Evolutionary conservation across 2,113 vertebrate species (phyloP).

Genomic region (Speoplatyrhinus poulsoni): DNA sequence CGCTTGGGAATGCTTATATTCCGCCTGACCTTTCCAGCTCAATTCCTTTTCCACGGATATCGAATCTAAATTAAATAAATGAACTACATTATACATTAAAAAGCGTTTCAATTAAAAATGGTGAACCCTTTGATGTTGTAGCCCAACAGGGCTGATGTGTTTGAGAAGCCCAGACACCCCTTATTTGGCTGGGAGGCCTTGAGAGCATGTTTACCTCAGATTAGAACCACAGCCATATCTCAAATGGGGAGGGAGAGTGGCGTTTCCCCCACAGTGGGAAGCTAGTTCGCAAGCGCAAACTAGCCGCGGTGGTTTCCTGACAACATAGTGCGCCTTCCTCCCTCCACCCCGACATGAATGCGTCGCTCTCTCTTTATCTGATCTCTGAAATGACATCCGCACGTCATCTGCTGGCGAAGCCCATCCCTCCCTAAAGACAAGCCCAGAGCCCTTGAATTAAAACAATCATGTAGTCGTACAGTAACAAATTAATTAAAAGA

Average conservation of each 20-base stretch:
- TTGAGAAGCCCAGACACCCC: constrained; percentile 21
- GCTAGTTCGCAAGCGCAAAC: constrained; percentile 18
- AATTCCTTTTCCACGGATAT: constrained; percentile 51
- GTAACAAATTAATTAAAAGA: constrained; percentile 83
- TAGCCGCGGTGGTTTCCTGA: constrained; percentile 2
- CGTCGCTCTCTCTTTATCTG: not conserved
- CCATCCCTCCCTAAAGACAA: constrained; percentile 58
- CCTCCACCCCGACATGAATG: not conserved
- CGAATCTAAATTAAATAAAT: constrained; percentile 68
- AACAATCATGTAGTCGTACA: constrained; percentile 81
- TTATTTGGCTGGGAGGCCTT: constrained; percentile 23
- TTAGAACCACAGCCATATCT: constrained; percentile 52
- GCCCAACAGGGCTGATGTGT: constrained; percentile 48
- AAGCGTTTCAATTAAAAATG: constrained; percentile 63
- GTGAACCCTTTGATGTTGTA: constrained; percentile 56
- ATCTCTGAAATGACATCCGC: constrained; percentile 50
- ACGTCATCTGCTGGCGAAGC: constrained; percentile 49
- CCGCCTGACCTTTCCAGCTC: constrained; percentile 61
- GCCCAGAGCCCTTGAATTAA: constrained; percentile 75
- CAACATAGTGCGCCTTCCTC: constrained; percentile 10
- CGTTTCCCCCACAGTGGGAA: constrained; percentile 40
- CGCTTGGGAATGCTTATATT: constrained; percentile 47
- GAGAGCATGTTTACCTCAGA: constrained; percentile 56
- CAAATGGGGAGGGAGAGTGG: constrained; percentile 32
- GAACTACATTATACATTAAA: constrained; percentile 64